Evolutionary conservation across 1,140 invertebrate species (phyloP).

Genomic region (Chymomyza costata): DNA sequence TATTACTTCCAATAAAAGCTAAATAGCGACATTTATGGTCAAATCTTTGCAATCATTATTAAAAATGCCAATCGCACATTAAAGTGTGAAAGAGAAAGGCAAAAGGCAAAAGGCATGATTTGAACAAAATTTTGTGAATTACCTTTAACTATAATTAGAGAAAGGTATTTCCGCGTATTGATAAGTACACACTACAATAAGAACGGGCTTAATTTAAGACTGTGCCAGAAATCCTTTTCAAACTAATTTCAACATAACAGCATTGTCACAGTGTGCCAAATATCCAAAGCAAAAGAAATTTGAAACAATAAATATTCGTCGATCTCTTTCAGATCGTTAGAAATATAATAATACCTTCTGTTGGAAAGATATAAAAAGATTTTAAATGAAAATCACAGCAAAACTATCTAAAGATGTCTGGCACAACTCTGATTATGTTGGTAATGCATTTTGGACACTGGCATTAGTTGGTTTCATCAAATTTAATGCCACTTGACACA

Average conservation of each 20-base stretch:
- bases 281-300: too few relatives aligned
- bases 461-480: slow-evolving; percentile 39
- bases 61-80: slow-evolving; percentile 26
- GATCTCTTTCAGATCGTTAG: too few relatives aligned
- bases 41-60: slow-evolving; percentile 74
- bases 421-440: too few relatives aligned
- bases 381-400: too few relatives aligned
- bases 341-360: too few relatives aligned
- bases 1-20: slow-evolving; percentile 74
- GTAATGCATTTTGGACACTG: not conserved
- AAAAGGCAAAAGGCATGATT: not conserved
- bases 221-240: not conserved
- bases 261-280: too few relatives aligned
- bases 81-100: not conserved
- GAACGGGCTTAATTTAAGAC: too few relatives aligned
- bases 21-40: slow-evolving; percentile 73
- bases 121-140: not conserved
- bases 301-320: too few relatives aligned
- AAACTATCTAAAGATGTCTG: too few relatives aligned
- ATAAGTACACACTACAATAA: slow-evolving; percentile 7
- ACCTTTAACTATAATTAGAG: not conserved
- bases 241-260: too few relatives aligned
- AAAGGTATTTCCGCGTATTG: slow-evolving; percentile 1
- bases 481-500: slow-evolving; percentile 72
- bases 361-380: too few relatives aligned